Base-by-base conservation (phyloP, 2,797 vertebrate species). In the Loriculus beryllinus region DNA sequence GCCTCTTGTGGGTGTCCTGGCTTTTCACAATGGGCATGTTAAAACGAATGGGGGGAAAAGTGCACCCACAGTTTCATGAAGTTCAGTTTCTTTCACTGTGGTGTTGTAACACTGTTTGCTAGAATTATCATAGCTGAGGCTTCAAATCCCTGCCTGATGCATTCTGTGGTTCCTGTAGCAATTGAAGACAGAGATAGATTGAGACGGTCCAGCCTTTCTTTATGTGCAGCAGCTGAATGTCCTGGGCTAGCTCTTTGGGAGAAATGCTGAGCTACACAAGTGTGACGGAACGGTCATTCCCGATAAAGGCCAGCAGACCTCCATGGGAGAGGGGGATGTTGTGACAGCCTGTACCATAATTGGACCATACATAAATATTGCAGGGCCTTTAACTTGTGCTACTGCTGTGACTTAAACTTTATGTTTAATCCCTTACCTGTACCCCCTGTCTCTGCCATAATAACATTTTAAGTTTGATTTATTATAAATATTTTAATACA, bases 401-500 rank as follows among this genome's bases (percentile, higher is more conserved):
- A 56, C 94, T 82, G 85, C 94, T 82, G 78, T 70, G 92, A 74
- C 89, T 93, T 82, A 56, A 83, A 48, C 93, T 89, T 88, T 79
- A 39, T 84, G 13, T 93, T 90, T 93, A 77, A 96, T 95, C 90
- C 90, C 92, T 92, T 94, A 97, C 93, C 93, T 94, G 89, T 94
- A 83, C 77, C 67, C 62, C 91, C 54, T 56, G 69, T 70, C 95
- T 92, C 95, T 91, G 87, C 93, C 92, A 80, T 85, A 95, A 80
- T 95, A 97, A 88, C 93, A 96, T 96, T 96, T 94, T 92, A 96
- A 96, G 93, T 96, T 93, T 95, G 90, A 96, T 95, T 95, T 95
- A 96, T 94, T 91, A 95, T 97, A 97, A 98, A 97, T 98, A 97
- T 97, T 97, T 97, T 95, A 97, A 92, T 94, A 67, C 92, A 57